These are phyloP conservation scores for Porites divaricata DNA, from an alignment of 92 coral and sea anemone genomes.

Conservation along the genomic window DNA sequence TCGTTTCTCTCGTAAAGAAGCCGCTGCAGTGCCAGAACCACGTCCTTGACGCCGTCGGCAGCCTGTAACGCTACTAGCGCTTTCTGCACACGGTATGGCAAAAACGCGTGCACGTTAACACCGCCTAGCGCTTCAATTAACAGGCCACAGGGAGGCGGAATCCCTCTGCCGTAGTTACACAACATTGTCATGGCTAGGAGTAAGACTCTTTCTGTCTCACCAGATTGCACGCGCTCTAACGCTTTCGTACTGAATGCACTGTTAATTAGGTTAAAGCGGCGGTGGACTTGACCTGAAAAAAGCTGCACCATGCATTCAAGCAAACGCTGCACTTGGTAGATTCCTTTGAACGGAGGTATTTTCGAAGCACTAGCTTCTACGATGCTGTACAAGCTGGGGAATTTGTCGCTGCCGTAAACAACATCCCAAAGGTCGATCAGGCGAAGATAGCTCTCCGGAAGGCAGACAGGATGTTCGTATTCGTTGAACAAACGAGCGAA, in stretches of 20 bases:
- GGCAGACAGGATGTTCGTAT: conserved; percentile 59
- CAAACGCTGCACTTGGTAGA: conserved; percentile 63
- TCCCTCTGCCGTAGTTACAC: conserved; percentile 86
- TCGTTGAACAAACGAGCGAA: conserved; percentile 67
- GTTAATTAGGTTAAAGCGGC: conserved; percentile 66
- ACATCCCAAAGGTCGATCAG: conserved; percentile 70
- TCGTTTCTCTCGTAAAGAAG: conserved; percentile 51
- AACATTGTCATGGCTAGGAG: conserved; percentile 85
- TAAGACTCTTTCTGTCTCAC: conserved; percentile 82
- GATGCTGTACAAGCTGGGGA: conserved; percentile 35
- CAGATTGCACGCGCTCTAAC: conserved; percentile 49
- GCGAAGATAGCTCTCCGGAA: conserved; percentile 84
- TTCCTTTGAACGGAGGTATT: conserved; percentile 43
- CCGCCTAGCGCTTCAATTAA: conserved; percentile 44
- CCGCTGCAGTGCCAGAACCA: conserved; percentile 51
- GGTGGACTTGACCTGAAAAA: conserved; percentile 66
- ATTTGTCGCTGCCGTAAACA: conserved; percentile 46
- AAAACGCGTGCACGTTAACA: conserved; percentile 40
- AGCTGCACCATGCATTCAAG: conserved; percentile 70
- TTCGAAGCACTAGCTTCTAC: conserved; percentile 60
- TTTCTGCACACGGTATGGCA: conserved; percentile 55
- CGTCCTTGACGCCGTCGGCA: conserved; percentile 57
- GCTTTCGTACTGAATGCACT: conserved; percentile 61
- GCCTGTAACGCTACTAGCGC: conserved; percentile 50
- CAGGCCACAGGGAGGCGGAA: conserved; percentile 43